A percentile compares a stretch with the other conserved stretches of the same genome.
Conservation (phyloP, 2,797 vertebrate species). For the Anguilla marmorata region DNA sequence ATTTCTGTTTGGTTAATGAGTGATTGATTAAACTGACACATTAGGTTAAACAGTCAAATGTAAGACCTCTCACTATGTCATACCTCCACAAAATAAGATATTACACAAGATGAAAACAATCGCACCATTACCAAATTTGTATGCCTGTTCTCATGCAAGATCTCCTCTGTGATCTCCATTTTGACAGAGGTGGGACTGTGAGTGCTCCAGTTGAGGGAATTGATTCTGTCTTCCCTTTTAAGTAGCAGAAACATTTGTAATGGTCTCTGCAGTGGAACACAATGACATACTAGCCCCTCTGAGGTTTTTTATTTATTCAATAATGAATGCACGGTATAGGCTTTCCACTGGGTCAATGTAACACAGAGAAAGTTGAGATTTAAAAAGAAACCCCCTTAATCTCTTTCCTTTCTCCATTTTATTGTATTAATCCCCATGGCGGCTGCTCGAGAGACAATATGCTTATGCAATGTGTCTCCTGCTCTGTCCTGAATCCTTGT, state of each 20-base stretch:
- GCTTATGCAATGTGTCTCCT: background rate
- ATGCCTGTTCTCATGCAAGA: background rate
- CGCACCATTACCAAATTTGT: background rate
- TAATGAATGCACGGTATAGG: background rate
- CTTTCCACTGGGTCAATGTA: constrained; percentile 15
- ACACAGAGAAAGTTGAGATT: constrained; percentile 16
- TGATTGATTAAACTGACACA: background rate
- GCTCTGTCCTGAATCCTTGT: background rate
- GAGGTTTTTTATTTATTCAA: background rate
- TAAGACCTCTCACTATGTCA: background rate
- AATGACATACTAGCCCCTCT: constrained; percentile 6
- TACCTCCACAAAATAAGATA: background rate
- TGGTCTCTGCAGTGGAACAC: constrained; percentile 17
- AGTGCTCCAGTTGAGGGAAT: background rate
- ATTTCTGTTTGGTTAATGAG: background rate
- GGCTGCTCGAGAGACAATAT: constrained; percentile 11
- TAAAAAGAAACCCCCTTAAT: constrained; percentile 30
- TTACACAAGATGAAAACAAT: background rate
- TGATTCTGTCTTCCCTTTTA: background rate
- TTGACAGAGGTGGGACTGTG: constrained; percentile 7
- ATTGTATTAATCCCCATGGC: constrained; percentile 25
- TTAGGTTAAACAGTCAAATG: background rate
- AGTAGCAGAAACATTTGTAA: background rate
- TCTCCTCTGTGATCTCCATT: background rate
- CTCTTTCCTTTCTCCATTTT: constrained; percentile 19